Evolutionary conservation across 2,113 vertebrate species (phyloP).

Genomic region (Podarcis muralis): DNA sequence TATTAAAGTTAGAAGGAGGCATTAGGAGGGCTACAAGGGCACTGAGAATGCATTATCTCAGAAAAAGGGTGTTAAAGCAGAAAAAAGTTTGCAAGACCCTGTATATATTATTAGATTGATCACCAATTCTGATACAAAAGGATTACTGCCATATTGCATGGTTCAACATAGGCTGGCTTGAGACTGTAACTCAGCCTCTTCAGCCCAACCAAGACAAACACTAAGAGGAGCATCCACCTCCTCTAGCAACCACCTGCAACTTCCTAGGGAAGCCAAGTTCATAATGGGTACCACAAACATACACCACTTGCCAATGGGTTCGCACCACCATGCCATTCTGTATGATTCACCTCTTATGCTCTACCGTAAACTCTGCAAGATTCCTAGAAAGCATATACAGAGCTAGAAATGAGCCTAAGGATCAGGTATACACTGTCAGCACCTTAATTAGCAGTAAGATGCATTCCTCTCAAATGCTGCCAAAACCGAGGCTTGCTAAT

Average conservation of each 20-base stretch:
- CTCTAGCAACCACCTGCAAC: not conserved
- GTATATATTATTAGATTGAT: not conserved
- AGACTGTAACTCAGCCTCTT: not conserved
- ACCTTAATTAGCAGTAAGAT: not conserved
- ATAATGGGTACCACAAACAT: not conserved
- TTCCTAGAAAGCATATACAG: conserved; percentile 25
- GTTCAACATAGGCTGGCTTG: not conserved
- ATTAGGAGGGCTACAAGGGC: not conserved
- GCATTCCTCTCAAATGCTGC: conserved; percentile 1
- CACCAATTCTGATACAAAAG: not conserved
- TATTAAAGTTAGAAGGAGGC: not conserved
- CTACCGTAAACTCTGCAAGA: not conserved
- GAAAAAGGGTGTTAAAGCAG: not conserved
- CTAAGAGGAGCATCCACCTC: not conserved
- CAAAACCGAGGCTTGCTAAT: conserved; percentile 10
- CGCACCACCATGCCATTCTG: not conserved
- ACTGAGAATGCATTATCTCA: not conserved
- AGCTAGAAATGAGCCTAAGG: conserved; percentile 14
- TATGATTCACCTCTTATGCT: conserved; percentile 3
- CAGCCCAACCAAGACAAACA: not conserved
- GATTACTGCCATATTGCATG: not conserved
- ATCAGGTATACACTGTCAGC: conserved; percentile 18
- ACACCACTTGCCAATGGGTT: not conserved
- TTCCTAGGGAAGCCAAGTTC: not conserved
- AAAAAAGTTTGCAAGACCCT: not conserved